phyloP scores from a whole-genome alignment of 2,888 invertebrate genomes.

The Diloba caeruleocephala region DNA sequence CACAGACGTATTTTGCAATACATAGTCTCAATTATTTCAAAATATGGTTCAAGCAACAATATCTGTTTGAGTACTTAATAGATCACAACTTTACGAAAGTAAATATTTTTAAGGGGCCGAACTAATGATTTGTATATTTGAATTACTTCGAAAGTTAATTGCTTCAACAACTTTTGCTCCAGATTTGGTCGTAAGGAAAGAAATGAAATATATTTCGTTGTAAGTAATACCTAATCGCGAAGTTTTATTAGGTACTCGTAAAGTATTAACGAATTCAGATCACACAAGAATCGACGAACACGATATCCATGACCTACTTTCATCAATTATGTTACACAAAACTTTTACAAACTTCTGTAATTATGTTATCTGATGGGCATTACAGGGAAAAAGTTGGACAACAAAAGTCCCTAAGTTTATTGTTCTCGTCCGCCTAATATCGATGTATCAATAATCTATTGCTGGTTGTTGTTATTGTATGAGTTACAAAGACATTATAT shows the following conservation, averaged over 20 bases:
- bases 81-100: neutral
- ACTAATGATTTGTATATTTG: slow-evolving; percentile 6
- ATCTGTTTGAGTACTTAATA: neutral
- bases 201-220: slow-evolving; percentile 14
- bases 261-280: slow-evolving; percentile 48
- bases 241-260: slow-evolving; percentile 40
- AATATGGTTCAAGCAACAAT: too few relatives aligned
- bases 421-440: slow-evolving; percentile 13
- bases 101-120: neutral
- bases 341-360: slow-evolving; percentile 46
- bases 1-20: too few relatives aligned
- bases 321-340: slow-evolving; percentile 43
- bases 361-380: slow-evolving; percentile 45
- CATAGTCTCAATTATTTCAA: too few relatives aligned
- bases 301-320: slow-evolving; percentile 41
- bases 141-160: neutral
- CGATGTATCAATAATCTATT: slow-evolving; percentile 21
- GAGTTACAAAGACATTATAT: too few relatives aligned
- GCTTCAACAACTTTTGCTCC: neutral
- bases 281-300: slow-evolving; percentile 38
- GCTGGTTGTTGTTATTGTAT: too few relatives aligned
- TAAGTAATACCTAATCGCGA: slow-evolving; percentile 26
- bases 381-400: slow-evolving; percentile 25
- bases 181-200: neutral
- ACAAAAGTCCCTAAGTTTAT: slow-evolving; percentile 31